Conservation (phyloP, 2,113 vertebrate genomes). For the Scatophagus argus region DNA sequence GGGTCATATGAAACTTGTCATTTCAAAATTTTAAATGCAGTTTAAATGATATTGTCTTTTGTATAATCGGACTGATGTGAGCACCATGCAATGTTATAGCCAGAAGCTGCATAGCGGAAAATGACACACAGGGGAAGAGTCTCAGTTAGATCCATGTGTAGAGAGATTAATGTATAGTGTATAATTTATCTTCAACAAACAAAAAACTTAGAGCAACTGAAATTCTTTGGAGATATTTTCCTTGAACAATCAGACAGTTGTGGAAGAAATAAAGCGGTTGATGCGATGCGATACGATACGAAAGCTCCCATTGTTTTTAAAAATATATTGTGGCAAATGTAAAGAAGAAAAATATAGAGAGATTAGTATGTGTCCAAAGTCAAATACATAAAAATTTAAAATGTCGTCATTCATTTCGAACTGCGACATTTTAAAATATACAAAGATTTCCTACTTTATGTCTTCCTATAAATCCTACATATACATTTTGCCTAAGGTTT, state of each 20-base stretch:
- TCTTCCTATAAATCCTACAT: slow-evolving; percentile 6
- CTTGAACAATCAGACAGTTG: neutral
- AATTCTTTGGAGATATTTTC: slow-evolving; percentile 13
- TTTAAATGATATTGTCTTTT: neutral
- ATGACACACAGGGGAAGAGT: neutral
- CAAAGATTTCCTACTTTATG: slow-evolving; percentile 1
- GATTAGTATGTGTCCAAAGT: neutral
- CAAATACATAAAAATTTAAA: neutral
- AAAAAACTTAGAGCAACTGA: neutral
- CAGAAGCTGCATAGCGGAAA: neutral
- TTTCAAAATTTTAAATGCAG: neutral
- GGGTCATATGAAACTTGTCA: neutral
- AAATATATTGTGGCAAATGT: neutral
- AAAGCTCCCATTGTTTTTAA: neutral
- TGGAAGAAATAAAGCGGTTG: neutral
- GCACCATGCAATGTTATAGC: neutral
- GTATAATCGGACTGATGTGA: neutral
- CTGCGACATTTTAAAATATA: slow-evolving; percentile 7
- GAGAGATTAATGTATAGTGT: neutral
- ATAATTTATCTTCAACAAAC: slow-evolving; percentile 5
- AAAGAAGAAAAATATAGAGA: neutral
- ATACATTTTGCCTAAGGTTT: neutral
- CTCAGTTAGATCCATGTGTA: neutral
- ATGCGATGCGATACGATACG: slow-evolving; percentile 4
- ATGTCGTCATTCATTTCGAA: neutral